Base-by-base conservation (phyloP, 2,888 invertebrate genomes). In the Mimumesa dahlbomi region DNA sequence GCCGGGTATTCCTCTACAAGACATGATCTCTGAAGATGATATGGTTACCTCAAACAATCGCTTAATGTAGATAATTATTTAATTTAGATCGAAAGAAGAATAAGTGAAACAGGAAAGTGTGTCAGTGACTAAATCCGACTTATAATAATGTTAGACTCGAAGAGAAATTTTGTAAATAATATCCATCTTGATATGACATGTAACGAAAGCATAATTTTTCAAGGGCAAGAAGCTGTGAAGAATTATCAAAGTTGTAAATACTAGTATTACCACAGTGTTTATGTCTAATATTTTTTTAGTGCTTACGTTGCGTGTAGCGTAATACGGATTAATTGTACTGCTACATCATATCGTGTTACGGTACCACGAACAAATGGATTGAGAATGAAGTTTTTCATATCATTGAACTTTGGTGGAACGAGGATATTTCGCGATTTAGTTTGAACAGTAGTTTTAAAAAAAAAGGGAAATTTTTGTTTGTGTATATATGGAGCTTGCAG, bases 11-110 rank as follows among this genome's bases (percentile, higher is more conserved):
- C 78, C 81, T 58, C 81, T 82, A 58, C 83, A 82, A 36, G 85
- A 86, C 49, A 85, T 86, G 76, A 86, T 86, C 16, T 79, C 82
- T 11, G 84, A 85, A 64, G 84, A 82, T 34, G 78, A 82, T 42
- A 81, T 85, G 22, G 75, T 84, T 25, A 79, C 79, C n/a, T 78
- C 84, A 38, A 82, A 85, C 53, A 79, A 73, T 61, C 79, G 77
- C 25, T 78, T 79, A 71, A 73, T 79, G 58, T 81, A 79, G 42
- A 68, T 61, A 73, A 54, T 58, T 65, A 31, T 50, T 50, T 58
- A 52, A 67, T 29, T 53, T 18, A 52, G 38, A 58, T 18, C 18
- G 22, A 22, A 31, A 53, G 25, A 57, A 14, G 13, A 36, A 62
- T 9, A 53, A 68, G n/a, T 11, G 13, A 46, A 38, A 59, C 14